Evolutionary conservation across 2,113 vertebrate species (phyloP), one percentile per base, ranked within the genome.

Genomic region (Hydrochoerus hydrochaeris): DNA sequence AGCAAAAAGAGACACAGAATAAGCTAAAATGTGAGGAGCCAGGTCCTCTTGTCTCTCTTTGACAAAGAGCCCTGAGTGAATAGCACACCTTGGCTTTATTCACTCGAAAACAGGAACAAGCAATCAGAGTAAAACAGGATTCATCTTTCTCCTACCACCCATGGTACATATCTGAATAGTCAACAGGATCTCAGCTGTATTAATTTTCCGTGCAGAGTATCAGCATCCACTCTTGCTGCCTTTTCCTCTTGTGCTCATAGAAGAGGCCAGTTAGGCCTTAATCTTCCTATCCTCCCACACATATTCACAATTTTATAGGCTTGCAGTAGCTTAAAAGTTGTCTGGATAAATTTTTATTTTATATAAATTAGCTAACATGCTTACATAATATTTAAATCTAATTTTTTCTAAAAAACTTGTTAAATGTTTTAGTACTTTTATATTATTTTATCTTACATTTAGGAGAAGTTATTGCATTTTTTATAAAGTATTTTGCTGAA

Each of bases 361-460:
- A 80, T 30, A 35, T 5, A 1, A 86, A 89, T 35, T 73, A 80
- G 8, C 46, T 81, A 94, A 92, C 8, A 75, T 9, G 38, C 22
- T 80, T 85, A 71, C 24, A 13, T 83, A 91, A 75, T 77, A 81
- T 75, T 92, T 95, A 78, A 92, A 38, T 49, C 9, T 35, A 83
- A 93, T 38, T 96, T 4, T 69, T 28, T 57, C 54, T 82, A 80
- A 91, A 6, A 26, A 94, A 88, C 30, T 73, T 90, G 26, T 60
- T 65, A 84, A 84, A 60, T 90, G 28, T 85, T 88, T 97, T 54
- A 62, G 4, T 69, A 75, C 5, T 44, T 93, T 95, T 35, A 35
- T 71, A 62, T 80, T 41, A 94, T 28, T 52, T 77, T 85, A 75
- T 44, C 3, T 85, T 24, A 87, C 38, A 86, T 80, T 94, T 91